A percentile compares a stretch with the other conserved stretches of the same genome.
These are phyloP conservation scores for Mizuhopecten yessoensis DNA, from an alignment of 1,140 invertebrate species.

Conservation along the genomic window DNA sequence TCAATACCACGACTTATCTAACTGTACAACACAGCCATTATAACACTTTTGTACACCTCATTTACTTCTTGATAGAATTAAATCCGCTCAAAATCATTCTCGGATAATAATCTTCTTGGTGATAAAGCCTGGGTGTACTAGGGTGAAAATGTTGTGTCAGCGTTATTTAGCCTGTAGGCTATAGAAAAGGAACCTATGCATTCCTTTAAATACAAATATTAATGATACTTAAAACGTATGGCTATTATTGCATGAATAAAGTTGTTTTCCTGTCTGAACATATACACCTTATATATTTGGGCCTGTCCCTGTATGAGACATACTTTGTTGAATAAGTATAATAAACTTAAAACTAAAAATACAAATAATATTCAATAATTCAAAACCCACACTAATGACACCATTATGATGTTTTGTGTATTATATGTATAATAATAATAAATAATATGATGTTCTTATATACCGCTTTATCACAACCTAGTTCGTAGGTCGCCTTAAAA, in stretches of 20 bases:
- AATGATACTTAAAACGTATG: background rate
- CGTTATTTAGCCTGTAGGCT: background rate
- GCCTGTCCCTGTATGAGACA: background rate
- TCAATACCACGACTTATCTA: too few species aligned
- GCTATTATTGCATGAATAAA: background rate
- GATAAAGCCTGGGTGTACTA: background rate
- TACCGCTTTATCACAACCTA: too few species aligned
- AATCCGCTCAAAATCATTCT: background rate
- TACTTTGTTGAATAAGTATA: background rate
- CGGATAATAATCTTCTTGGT: background rate
- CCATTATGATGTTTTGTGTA: too few species aligned
- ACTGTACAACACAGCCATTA: background rate
- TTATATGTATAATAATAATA: too few species aligned
- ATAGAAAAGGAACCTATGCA: background rate
- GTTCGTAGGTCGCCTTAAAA: too few species aligned
- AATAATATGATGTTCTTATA: too few species aligned
- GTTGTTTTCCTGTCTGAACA: background rate
- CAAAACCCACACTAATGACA: background rate
- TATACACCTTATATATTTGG: too few species aligned
- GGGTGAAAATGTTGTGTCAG: background rate
- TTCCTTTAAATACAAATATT: background rate
- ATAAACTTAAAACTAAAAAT: background rate
- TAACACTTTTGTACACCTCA: background rate
- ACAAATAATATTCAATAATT: background rate
- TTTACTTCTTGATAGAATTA: background rate